Conservation (phyloP, 1,140 invertebrate genomes). For the Anastatus disparis region DNA sequence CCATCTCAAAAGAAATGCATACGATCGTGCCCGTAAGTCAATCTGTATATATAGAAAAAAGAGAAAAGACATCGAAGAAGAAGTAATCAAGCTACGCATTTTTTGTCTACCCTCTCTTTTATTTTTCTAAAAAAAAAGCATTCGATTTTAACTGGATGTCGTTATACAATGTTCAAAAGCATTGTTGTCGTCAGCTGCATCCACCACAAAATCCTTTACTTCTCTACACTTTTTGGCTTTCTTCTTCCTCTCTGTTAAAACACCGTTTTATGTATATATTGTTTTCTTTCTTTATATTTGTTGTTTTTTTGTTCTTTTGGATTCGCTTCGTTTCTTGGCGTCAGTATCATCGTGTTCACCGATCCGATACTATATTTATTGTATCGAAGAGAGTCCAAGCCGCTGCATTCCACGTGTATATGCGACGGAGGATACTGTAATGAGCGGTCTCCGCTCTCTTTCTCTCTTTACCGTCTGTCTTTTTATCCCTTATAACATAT, state of each 20-base stretch:
- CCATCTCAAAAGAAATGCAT: too few relatives aligned
- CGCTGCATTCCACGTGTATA: constrained; percentile 62
- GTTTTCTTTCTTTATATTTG: neutral
- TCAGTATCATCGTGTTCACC: constrained; percentile 37
- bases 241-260: neutral
- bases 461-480: constrained; percentile 46
- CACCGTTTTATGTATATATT: neutral
- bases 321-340: neutral
- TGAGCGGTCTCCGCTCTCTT: constrained; percentile 60
- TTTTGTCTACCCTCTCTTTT: neutral
- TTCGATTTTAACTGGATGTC: constrained; percentile 62
- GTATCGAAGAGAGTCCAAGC: constrained; percentile 57
- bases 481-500: constrained; percentile 45
- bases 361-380: constrained; percentile 62
- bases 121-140: neutral
- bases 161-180: constrained; percentile 58
- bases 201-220: neutral
- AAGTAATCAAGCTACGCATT: constrained; percentile 10
- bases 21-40: neutral
- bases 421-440: constrained; percentile 61
- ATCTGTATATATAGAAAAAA: neutral
- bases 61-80: neutral
- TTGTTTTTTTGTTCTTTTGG: too few relatives aligned
- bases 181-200: constrained; percentile 51
- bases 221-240: neutral